phyloP scores from a whole-genome alignment of 2,113 vertebrate genomes.

The Daubentonia madagascariensis region DNA sequence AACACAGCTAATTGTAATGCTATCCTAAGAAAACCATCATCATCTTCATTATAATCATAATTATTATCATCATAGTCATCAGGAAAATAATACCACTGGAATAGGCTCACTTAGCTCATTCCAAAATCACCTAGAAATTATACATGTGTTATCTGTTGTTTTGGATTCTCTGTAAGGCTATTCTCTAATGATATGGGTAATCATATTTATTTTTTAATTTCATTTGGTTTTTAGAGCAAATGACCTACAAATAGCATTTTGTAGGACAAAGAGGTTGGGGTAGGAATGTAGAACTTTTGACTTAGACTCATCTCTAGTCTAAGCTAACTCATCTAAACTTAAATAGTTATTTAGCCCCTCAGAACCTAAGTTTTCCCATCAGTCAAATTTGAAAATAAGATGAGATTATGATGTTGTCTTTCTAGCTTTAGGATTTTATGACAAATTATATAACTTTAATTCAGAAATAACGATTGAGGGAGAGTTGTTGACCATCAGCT shows the following conservation, averaged over 20 bases:
- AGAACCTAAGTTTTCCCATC: background rate
- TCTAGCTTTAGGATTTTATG: background rate
- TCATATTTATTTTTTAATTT: conserved; percentile 61
- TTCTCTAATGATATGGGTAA: background rate
- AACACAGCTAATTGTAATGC: background rate
- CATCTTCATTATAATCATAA: background rate
- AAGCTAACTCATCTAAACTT: background rate
- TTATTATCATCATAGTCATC: background rate
- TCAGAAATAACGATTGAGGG: background rate
- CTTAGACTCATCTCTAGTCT: background rate
- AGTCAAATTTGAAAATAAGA: background rate
- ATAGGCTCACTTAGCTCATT: conserved; percentile 28
- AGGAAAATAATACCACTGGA: conserved; percentile 21
- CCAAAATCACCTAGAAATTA: conserved; percentile 49
- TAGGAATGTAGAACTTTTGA: conserved; percentile 17
- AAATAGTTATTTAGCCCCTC: background rate
- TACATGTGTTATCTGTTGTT: conserved; percentile 2
- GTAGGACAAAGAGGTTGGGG: background rate
- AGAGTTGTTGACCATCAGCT: background rate
- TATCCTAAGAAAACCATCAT: conserved; percentile 46
- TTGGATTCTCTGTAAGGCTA: background rate
- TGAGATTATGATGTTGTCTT: background rate
- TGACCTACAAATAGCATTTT: conserved; percentile 6
- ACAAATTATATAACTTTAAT: background rate
- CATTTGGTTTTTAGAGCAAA: conserved; percentile 41